These are phyloP conservation scores for Oceanites oceanicus DNA, from an alignment of 2,113 vertebrate species.

Conservation along the genomic window DNA sequence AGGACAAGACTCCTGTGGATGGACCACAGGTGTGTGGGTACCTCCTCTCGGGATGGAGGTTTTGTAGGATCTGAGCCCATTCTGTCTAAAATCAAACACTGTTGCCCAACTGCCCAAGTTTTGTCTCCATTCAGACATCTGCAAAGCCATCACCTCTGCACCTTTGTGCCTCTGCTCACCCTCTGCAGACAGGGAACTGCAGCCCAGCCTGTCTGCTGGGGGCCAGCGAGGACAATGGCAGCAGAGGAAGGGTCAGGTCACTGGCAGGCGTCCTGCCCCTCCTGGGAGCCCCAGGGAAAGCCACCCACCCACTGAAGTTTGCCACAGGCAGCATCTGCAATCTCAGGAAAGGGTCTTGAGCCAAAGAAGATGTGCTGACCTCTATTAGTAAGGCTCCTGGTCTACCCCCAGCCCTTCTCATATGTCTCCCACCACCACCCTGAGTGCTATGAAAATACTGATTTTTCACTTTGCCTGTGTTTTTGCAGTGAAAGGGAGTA, in stretches of 20 bases:
- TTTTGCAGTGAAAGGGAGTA: neutral
- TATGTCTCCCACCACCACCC: neutral
- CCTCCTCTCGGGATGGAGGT: neutral
- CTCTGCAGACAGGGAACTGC: neutral
- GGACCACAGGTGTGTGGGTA: accelerated
- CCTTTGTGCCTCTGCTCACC: neutral
- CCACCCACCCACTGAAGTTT: too few species aligned
- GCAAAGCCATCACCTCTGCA: neutral
- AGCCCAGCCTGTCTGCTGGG: neutral
- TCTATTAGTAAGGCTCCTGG: neutral
- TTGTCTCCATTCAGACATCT: neutral
- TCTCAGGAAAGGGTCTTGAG: neutral
- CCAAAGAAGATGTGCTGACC: neutral
- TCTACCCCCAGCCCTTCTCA: neutral
- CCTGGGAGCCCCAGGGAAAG: neutral
- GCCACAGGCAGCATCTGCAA: neutral
- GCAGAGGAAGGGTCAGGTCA: neutral
- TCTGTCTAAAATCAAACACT: neutral
- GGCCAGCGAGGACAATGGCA: neutral
- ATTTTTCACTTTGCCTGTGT: neutral
- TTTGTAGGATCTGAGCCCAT: neutral
- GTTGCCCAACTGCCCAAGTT: neutral
- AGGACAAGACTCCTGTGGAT: neutral
- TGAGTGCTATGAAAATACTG: neutral
- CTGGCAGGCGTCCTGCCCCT: neutral